These are phyloP conservation scores for Drosophila sordidula DNA, from an alignment of 2,888 invertebrate species.

Conservation along the genomic window DNA sequence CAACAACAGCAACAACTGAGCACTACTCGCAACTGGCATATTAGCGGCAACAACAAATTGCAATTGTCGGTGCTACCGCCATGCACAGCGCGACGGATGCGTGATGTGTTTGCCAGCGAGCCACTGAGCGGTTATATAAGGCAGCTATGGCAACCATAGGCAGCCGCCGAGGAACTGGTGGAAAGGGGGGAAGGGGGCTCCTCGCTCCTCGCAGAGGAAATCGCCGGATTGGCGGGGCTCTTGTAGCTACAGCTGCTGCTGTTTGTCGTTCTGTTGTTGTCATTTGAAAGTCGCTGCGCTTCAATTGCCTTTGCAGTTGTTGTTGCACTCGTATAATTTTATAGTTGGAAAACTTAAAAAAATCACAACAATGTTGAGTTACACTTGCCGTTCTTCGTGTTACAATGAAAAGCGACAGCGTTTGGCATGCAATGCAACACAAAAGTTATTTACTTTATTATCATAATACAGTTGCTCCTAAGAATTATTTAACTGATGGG, in stretches of 20 bases:
- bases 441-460: neutral
- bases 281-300: constrained; percentile 35
- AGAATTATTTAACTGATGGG: neutral
- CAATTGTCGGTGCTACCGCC: constrained; percentile 52
- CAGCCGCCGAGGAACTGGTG: constrained; percentile 19
- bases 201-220: constrained; percentile 25
- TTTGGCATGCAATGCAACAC: constrained; percentile 2
- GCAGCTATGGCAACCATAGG: constrained; percentile 22
- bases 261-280: constrained; percentile 19
- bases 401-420: neutral
- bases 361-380: constrained; percentile 27
- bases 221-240: constrained; percentile 17
- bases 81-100: constrained; percentile 59
- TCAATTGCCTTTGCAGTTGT: constrained; percentile 25
- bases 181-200: constrained; percentile 31
- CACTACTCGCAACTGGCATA: constrained; percentile 19
- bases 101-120: constrained; percentile 46
- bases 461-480: neutral
- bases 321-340: constrained; percentile 16
- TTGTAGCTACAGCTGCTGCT: constrained; percentile 27
- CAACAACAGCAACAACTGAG: constrained; percentile 21
- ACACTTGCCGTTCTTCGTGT: neutral
- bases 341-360: constrained; percentile 1
- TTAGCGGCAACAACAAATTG: constrained; percentile 50
- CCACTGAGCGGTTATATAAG: constrained; percentile 46